A percentile compares a stretch with the other conserved stretches of the same genome.
Conservation (phyloP, 2,113 vertebrate species). For the Spheniscus mendiculus region DNA sequence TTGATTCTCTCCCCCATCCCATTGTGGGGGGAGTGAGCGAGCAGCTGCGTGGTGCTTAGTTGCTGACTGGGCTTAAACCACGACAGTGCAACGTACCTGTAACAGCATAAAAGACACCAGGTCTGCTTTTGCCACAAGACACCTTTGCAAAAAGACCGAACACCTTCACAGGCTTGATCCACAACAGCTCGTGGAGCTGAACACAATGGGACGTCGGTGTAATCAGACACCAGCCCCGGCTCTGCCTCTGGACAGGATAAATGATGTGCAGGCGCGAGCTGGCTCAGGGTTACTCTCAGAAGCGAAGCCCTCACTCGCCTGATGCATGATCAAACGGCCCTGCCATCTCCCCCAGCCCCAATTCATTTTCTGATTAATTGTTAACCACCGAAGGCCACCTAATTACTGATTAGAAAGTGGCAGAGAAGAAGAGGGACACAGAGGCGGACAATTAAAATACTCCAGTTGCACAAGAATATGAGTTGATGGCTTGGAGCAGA, state of each 20-base stretch:
- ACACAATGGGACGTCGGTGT: not conserved
- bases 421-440: not conserved
- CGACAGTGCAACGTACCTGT: not conserved
- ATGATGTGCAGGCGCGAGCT: not conserved
- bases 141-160: not conserved
- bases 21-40: too few species aligned
- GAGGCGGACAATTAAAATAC: not conserved
- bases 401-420: not conserved
- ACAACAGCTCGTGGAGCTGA: fast-evolving
- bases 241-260: not conserved
- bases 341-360: not conserved
- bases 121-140: not conserved
- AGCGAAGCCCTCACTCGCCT: not conserved
- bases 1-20: too few species aligned
- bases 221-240: not conserved
- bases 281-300: not conserved
- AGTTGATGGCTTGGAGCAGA: not conserved
- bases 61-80: too few species aligned
- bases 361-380: not conserved
- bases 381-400: not conserved
- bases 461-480: fast-evolving
- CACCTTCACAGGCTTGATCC: fast-evolving
- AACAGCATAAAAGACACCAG: not conserved
- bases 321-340: not conserved
- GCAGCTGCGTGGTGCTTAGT: too few species aligned